Evolutionary conservation across 2,113 vertebrate species (phyloP), one percentile per base, ranked within the genome.

Genomic region (Camelus dromedarius): DNA sequence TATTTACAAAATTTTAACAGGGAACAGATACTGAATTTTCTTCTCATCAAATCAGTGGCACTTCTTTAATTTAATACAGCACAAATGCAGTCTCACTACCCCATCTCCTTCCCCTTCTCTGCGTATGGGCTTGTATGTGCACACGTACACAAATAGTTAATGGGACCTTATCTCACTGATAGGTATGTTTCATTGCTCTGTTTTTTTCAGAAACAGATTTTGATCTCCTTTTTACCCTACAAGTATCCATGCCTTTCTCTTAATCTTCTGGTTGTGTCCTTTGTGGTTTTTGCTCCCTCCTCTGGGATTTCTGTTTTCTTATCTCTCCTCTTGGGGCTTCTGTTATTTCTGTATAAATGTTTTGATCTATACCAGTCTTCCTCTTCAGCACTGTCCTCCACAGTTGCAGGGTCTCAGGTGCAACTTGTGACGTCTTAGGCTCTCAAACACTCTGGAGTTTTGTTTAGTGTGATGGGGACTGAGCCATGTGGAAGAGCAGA

Each of bases 1-100:
- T 99, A 69, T 93, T 35, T 70, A 64, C 19, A 46, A 3, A 75
- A 26, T 80, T 42, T 81, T 91, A 97, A 88, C 64, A 94, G 48
- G 35, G 1, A 89, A 18, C 30, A 76, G 22, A 64, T 83, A 30
- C 60, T 70, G 18, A 35, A 48, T 81, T 90, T 92, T 94, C 22
- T 50, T 92, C 50, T 83, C 46, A 3, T 38, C 4, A 19, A 35
- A 18, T 58, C 56, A 58, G 0, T 42, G 52, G 30, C 1, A 13
- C 35, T 82, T 64, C 30, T 62, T 83, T 13, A 86, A 5, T 50
- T 38, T 35, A 73, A n/a, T 52, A 50, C 2, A 67, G 13, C 8
- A 16, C 1, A 19, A 48, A 15, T 64, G 46, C 35, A 15, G 28
- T 60, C 67, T 75, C 4, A 4, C 67, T 86, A 13, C 5, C 16